A percentile compares a stretch with the other conserved stretches of the same genome.
Evolutionary conservation across 2,797 vertebrate species (phyloP).

Genomic region (Phoxinus dragarum): DNA sequence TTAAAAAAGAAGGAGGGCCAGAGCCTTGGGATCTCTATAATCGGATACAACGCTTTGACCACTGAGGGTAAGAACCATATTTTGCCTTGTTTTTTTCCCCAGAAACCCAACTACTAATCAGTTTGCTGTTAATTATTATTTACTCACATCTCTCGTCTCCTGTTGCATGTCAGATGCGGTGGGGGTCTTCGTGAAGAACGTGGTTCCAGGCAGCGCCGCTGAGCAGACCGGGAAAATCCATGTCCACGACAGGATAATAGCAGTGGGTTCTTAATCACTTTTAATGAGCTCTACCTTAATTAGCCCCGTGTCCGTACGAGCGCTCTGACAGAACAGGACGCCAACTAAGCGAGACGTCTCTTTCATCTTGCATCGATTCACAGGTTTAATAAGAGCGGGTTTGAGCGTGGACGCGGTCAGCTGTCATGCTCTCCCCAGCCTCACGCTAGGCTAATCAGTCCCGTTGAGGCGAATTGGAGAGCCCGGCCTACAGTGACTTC

Average conservation of each 20-base stretch:
- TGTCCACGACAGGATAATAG: conserved; percentile 89
- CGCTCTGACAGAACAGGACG: conserved; percentile 13
- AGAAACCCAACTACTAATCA: not conserved
- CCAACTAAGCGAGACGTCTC: conserved; percentile 35
- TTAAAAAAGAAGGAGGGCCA: conserved; percentile 89
- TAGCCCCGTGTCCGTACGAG: conserved; percentile 33
- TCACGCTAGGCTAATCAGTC: conserved; percentile 5
- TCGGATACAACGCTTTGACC: conserved; percentile 84
- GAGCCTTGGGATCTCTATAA: conserved; percentile 94
- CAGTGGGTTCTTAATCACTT: conserved; percentile 79
- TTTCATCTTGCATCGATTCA: conserved; percentile 35
- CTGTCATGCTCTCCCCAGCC: conserved; percentile 16
- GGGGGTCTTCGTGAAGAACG: conserved; percentile 92
- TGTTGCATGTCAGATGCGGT: conserved; percentile 80
- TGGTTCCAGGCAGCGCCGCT: conserved; percentile 91
- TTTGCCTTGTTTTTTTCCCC: not conserved
- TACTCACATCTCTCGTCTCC: not conserved
- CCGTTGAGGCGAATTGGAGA: not conserved
- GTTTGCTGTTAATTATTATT: conserved; percentile 8
- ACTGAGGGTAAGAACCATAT: conserved; percentile 75
- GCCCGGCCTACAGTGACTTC: not conserved
- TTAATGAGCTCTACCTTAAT: conserved; percentile 59
- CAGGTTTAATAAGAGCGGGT: conserved; percentile 39
- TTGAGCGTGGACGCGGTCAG: not conserved
- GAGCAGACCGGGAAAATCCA: conserved; percentile 89